A percentile compares a stretch with the other conserved stretches of the same genome.
phyloP scores from a whole-genome alignment of 2,797 vertebrate species.

The Myripristis murdjan region DNA sequence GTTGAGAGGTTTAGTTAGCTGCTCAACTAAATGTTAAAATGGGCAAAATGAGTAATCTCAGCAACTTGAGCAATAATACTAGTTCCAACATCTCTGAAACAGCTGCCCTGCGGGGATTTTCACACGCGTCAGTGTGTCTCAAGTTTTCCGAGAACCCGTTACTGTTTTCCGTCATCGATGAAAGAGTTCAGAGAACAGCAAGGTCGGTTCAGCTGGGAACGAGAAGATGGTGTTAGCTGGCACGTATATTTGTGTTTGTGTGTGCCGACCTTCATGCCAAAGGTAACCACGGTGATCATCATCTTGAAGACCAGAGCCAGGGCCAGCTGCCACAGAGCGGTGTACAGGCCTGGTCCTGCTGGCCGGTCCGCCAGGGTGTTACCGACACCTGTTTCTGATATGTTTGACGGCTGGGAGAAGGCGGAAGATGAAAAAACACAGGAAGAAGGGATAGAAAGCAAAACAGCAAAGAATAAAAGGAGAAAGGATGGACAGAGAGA shows the following conservation, averaged over 20 bases:
- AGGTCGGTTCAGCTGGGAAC: too few relatives aligned
- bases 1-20: not conserved
- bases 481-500: not conserved
- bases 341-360: constrained; percentile 93
- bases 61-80: not conserved
- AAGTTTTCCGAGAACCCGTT: too few relatives aligned
- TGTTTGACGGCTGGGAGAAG: constrained; percentile 53
- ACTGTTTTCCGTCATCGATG: too few relatives aligned
- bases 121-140: too few relatives aligned
- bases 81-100: constrained; percentile 23
- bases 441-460: too few relatives aligned
- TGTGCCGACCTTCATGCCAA: constrained; percentile 94
- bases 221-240: too few relatives aligned
- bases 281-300: constrained; percentile 99
- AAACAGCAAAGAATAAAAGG: too few relatives aligned
- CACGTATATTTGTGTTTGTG: not conserved
- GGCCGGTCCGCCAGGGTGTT: constrained; percentile 90
- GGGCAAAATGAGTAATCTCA: not conserved
- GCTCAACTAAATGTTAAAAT: not conserved
- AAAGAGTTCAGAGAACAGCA: not conserved
- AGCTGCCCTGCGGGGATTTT: constrained; percentile 6
- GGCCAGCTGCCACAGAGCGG: constrained; percentile 98
- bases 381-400: constrained; percentile 54
- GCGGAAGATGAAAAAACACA: not conserved
- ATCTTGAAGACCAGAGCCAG: constrained; percentile 98